Evolutionary conservation across 2,797 vertebrate genomes (phyloP).

Genomic region (Ctenochaetus hawaiiensis): DNA sequence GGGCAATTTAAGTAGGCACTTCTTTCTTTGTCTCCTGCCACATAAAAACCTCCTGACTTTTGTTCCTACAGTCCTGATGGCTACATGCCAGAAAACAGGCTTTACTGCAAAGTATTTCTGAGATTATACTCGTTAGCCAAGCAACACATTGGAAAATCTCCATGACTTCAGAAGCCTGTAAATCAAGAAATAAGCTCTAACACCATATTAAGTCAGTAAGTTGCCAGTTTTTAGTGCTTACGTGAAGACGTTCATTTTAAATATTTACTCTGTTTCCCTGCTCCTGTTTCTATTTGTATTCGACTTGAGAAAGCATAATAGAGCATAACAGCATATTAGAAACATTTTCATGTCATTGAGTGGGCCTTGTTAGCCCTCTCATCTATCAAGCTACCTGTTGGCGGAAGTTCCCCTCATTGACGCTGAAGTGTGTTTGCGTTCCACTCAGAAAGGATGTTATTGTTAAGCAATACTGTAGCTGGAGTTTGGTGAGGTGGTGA

Average conservation of each 20-base stretch:
- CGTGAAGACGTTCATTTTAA: background rate
- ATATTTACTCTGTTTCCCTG: background rate
- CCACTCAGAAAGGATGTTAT: constrained; percentile 49
- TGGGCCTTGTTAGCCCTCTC: constrained; percentile 15
- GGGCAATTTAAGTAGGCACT: constrained; percentile 45
- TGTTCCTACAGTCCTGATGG: constrained; percentile 33
- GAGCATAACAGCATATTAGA: background rate
- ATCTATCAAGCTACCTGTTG: constrained; percentile 38
- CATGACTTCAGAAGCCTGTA: constrained; percentile 14
- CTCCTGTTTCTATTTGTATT: background rate
- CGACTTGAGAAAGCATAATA: background rate
- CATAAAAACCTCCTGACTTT: constrained; percentile 30
- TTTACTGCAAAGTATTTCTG: constrained; percentile 42
- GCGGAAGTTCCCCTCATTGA: background rate
- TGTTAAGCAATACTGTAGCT: constrained; percentile 61
- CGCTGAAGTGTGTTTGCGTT: constrained; percentile 43
- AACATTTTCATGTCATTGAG: background rate
- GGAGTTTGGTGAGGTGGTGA: constrained; percentile 63
- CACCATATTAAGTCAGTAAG: background rate
- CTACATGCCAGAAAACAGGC: constrained; percentile 28
- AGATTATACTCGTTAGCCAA: constrained; percentile 19
- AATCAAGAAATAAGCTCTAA: constrained; percentile 22
- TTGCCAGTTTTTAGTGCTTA: background rate
- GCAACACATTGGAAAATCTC: constrained; percentile 33
- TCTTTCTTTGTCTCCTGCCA: constrained; percentile 40